Evolutionary conservation across 2,888 invertebrate species (phyloP).

Genomic region (Brachyptera risi): DNA sequence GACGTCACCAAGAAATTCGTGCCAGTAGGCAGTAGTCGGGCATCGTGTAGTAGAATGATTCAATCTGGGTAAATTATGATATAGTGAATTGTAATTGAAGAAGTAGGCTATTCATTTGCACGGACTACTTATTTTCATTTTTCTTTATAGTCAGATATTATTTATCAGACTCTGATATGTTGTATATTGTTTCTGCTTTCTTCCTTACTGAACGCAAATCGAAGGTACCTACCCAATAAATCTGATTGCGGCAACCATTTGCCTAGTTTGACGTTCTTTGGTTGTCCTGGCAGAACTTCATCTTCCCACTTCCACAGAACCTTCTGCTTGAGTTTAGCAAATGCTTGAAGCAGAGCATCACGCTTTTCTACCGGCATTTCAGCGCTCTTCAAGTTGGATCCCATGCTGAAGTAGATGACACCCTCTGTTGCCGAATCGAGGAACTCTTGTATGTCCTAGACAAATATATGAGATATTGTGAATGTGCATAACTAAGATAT

Average conservation of each 20-base stretch:
- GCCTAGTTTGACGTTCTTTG: constrained; percentile 40
- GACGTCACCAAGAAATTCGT: no score
- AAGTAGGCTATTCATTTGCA: no score
- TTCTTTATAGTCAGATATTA: not conserved
- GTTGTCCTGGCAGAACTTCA: constrained; percentile 50
- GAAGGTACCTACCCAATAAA: constrained; percentile 44
- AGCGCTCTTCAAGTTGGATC: constrained; percentile 53
- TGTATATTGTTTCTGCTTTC: not conserved
- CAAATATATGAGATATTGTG: not conserved
- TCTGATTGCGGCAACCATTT: constrained; percentile 41
- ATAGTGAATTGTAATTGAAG: no score
- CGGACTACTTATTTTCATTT: not conserved
- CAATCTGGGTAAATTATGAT: no score
- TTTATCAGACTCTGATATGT: not conserved
- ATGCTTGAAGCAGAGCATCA: constrained; percentile 52
- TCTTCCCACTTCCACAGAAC: constrained; percentile 69
- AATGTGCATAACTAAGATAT: no score
- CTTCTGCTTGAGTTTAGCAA: constrained; percentile 56
- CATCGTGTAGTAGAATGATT: no score
- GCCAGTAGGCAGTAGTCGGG: no score
- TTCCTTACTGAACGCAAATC: no score
- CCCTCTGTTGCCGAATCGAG: constrained; percentile 52
- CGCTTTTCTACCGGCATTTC: constrained; percentile 51
- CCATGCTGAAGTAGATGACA: constrained; percentile 56
- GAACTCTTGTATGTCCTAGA: constrained; percentile 50